Percentiles rank a stretch among this genome's conserved stretches.
Conservation (phyloP, 2,797 vertebrate species). For the Psittacula echo region DNA sequence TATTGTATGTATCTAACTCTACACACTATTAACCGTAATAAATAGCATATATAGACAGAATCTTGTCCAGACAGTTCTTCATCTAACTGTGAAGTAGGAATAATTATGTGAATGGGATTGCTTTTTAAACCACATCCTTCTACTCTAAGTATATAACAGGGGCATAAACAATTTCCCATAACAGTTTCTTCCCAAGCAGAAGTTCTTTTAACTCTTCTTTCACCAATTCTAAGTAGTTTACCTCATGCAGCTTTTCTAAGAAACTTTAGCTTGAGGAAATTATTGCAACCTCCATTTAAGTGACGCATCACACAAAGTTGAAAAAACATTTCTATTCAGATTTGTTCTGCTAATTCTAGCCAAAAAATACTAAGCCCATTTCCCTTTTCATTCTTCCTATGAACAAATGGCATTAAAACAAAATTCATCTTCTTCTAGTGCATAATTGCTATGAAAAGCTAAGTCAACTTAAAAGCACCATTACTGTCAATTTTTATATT, state of each 20-base stretch:
- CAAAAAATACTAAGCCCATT: not conserved
- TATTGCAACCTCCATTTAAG: not conserved
- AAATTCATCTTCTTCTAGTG: not conserved
- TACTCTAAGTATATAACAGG: constrained; percentile 12
- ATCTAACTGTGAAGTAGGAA: not conserved
- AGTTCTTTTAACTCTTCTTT: not conserved
- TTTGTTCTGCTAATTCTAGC: not conserved
- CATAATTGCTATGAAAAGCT: not conserved
- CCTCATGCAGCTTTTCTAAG: not conserved
- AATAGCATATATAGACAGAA: not conserved
- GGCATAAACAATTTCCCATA: not conserved
- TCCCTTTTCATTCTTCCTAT: not conserved
- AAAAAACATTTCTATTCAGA: not conserved
- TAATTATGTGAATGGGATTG: not conserved
- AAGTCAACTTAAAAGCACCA: not conserved
- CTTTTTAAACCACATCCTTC: constrained; percentile 13
- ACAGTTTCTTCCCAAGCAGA: not conserved
- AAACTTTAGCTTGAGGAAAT: not conserved
- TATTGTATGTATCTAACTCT: not conserved
- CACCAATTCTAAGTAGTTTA: not conserved
- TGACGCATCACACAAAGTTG: not conserved
- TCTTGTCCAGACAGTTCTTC: not conserved
- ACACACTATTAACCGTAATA: not conserved
- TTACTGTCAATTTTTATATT: not conserved
- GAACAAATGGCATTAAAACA: not conserved